A percentile compares a stretch with the other conserved stretches of the same genome.
Conservation (phyloP, 2,797 vertebrate species). For the Neosilurus mollespiculum region DNA sequence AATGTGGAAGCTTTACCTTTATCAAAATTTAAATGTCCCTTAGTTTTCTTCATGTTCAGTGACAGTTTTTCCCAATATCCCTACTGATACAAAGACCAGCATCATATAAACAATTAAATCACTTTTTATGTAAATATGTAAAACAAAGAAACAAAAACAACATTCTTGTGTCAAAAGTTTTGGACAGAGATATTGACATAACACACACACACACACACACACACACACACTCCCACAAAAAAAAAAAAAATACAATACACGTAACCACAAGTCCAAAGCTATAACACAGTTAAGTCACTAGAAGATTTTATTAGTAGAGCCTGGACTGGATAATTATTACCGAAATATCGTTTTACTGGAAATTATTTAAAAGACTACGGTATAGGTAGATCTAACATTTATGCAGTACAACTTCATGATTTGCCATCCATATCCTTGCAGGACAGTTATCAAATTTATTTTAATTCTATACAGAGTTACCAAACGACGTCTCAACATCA, state of each 20-base stretch:
- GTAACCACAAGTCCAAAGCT: not conserved
- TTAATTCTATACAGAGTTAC: no score
- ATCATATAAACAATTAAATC: not conserved
- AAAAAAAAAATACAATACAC: not conserved
- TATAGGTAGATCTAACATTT: not conserved
- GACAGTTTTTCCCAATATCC: not conserved
- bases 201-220: not conserved
- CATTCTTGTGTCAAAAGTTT: not conserved
- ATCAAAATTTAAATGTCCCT: not conserved
- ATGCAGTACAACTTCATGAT: not conserved
- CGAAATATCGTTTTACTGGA: not conserved
- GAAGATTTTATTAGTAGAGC: no score
- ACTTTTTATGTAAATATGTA: slow-evolving; percentile 7
- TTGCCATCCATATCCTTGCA: no score
- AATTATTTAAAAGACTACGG: not conserved
- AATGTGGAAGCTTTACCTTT: slow-evolving; percentile 18
- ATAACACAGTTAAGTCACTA: not conserved
- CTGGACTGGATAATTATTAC: not conserved
- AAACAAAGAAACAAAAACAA: not conserved
- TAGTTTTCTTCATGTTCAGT: slow-evolving; percentile 27
- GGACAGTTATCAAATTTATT: no score
- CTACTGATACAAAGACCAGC: not conserved
- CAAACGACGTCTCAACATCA: no score
- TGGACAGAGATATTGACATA: not conserved
- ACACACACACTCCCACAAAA: not conserved